Conservation (phyloP, 2,888 invertebrate species). For the Alcis repandata region DNA sequence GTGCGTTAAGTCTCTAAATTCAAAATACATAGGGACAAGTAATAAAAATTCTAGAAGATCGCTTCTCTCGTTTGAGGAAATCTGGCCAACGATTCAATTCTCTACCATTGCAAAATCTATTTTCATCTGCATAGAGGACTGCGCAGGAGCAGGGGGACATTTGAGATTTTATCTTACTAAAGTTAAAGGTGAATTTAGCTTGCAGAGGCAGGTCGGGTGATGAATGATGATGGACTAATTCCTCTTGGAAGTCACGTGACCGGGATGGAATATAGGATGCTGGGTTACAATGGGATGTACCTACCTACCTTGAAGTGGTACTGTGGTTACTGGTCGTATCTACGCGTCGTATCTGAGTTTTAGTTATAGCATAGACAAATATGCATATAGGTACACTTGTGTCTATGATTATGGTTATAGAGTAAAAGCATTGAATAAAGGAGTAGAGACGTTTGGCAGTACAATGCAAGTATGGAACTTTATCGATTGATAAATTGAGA, state of each 20-base stretch:
- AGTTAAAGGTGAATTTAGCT: slow-evolving; percentile 2
- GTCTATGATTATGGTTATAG: too few relatives aligned
- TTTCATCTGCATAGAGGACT: slow-evolving; percentile 16
- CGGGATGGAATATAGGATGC: slow-evolving; percentile 8
- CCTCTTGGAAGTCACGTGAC: slow-evolving; percentile 11
- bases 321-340: neutral
- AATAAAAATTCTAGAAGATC: neutral
- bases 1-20: too few relatives aligned
- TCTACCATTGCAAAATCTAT: slow-evolving; percentile 26
- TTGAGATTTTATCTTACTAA: slow-evolving; percentile 6
- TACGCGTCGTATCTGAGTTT: too few relatives aligned
- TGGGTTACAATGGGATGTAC: slow-evolving; percentile 12
- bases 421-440: too few relatives aligned
- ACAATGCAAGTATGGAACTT: too few relatives aligned
- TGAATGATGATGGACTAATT: slow-evolving; percentile 8
- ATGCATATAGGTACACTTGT: too few relatives aligned
- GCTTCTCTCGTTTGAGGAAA: neutral
- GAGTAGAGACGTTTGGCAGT: too few relatives aligned
- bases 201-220: neutral
- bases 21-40: neutral
- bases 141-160: slow-evolving; percentile 1
- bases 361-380: neutral
- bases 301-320: neutral
- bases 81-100: neutral
- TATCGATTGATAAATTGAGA: too few relatives aligned